Evolutionary conservation across 2,113 vertebrate genomes (phyloP).

Genomic region (Oncorhynchus nerka): DNA sequence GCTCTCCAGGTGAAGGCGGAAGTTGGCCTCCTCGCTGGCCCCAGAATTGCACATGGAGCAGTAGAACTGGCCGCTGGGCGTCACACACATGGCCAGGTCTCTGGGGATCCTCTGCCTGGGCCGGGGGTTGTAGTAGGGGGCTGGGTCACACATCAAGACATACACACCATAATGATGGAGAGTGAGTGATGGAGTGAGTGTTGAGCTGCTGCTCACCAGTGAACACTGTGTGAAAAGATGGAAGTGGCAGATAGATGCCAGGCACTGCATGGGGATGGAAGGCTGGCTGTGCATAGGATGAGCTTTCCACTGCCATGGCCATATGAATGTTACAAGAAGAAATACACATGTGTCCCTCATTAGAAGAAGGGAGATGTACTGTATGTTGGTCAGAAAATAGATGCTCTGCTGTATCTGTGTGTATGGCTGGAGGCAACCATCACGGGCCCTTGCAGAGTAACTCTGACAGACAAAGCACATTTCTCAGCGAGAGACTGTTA

Average conservation of each 20-base stretch:
- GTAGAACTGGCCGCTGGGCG: slow-evolving; percentile 97
- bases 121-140: slow-evolving; percentile 93
- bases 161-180: slow-evolving; percentile 13
- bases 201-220: background rate
- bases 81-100: slow-evolving; percentile 97
- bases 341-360: too few relatives aligned
- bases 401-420: background rate
- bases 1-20: slow-evolving; percentile 95
- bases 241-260: too few relatives aligned
- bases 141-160: slow-evolving; percentile 58
- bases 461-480: background rate
- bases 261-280: too few relatives aligned
- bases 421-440: background rate
- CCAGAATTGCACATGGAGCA: slow-evolving; percentile 98
- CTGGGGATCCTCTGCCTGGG: slow-evolving; percentile 94
- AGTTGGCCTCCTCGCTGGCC: slow-evolving; percentile 91
- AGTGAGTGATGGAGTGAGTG: slow-evolving; percentile 8
- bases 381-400: too few relatives aligned
- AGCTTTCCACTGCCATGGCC: too few relatives aligned
- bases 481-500: background rate
- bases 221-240: too few relatives aligned
- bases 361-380: too few relatives aligned
- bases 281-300: background rate
- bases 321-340: too few relatives aligned
- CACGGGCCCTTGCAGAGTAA: background rate